phyloP scores from a whole-genome alignment of 2,797 vertebrate genomes.

The Oryzias dopingdopingensis region DNA sequence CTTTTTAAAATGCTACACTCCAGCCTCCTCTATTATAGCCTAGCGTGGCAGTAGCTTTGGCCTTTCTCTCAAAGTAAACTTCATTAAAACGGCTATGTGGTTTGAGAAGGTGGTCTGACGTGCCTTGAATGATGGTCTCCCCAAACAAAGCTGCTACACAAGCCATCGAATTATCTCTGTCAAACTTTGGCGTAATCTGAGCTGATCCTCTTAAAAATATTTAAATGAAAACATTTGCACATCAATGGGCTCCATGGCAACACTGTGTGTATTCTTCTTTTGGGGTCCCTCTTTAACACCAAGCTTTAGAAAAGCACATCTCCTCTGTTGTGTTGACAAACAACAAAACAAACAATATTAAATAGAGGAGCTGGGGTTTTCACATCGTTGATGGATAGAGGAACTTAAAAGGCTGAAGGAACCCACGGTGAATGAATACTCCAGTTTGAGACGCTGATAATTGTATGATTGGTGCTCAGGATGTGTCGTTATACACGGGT shows the following conservation, averaged over 20 bases:
- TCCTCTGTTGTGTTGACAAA: constrained; percentile 84
- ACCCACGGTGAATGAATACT: constrained; percentile 65
- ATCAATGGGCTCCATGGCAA: constrained; percentile 83
- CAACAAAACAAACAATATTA: constrained; percentile 84
- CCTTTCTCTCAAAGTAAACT: constrained; percentile 79
- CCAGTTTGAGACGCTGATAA: constrained; percentile 62
- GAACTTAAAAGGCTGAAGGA: constrained; percentile 62
- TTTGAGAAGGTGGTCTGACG: constrained; percentile 81
- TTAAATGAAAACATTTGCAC: constrained; percentile 85
- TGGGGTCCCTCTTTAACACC: constrained; percentile 80
- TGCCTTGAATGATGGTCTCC: constrained; percentile 81
- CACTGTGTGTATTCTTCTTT: constrained; percentile 81
- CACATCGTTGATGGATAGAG: constrained; percentile 75
- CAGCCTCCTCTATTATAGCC: constrained; percentile 32
- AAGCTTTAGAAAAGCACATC: constrained; percentile 82
- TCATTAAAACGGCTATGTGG: constrained; percentile 78
- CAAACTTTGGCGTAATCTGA: constrained; percentile 88
- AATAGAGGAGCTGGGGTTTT: constrained; percentile 76
- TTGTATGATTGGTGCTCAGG: constrained; percentile 66
- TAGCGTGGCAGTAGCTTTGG: constrained; percentile 41
- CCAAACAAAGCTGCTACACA: constrained; percentile 85
- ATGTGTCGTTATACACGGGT: constrained; percentile 59
- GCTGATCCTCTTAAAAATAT: constrained; percentile 88
- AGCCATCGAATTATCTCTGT: constrained; percentile 86
- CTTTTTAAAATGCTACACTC: constrained; percentile 20